phyloP scores from a whole-genome alignment of 2,113 vertebrate genomes.

The Chauna torquata region DNA sequence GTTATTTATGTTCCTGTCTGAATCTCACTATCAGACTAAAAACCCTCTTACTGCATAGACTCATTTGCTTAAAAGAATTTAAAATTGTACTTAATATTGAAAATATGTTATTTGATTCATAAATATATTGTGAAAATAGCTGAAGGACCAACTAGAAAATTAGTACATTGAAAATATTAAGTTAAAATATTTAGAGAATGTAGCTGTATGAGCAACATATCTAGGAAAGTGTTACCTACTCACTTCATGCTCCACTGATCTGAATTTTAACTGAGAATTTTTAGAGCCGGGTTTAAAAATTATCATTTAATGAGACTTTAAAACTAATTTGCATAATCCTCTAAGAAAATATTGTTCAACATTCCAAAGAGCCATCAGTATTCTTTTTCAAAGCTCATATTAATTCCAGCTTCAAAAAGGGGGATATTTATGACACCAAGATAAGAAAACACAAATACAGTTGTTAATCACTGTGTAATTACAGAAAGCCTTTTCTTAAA shows the following conservation, averaged over 20 bases:
- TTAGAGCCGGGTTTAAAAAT: conserved; percentile 59
- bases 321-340: conserved; percentile 71
- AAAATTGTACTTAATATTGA: neutral
- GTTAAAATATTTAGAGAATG: conserved; percentile 27
- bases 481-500: conserved; percentile 28
- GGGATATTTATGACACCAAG: conserved; percentile 53
- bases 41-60: neutral
- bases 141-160: neutral
- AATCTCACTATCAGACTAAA: neutral
- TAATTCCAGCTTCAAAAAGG: conserved; percentile 64
- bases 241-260: conserved; percentile 29
- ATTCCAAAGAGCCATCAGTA: conserved; percentile 45
- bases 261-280: conserved; percentile 64
- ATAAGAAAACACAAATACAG: conserved; percentile 62
- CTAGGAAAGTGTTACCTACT: neutral
- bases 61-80: conserved; percentile 1
- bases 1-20: neutral
- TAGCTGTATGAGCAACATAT: neutral
- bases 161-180: conserved; percentile 2
- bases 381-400: conserved; percentile 57
- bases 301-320: conserved; percentile 75
- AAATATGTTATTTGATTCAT: neutral
- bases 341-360: conserved; percentile 65
- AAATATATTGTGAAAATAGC: neutral
- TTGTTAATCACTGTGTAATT: conserved; percentile 63